These are phyloP conservation scores for Alaudala cheleensis DNA, from an alignment of 2,113 vertebrate species.

Conservation along the genomic window DNA sequence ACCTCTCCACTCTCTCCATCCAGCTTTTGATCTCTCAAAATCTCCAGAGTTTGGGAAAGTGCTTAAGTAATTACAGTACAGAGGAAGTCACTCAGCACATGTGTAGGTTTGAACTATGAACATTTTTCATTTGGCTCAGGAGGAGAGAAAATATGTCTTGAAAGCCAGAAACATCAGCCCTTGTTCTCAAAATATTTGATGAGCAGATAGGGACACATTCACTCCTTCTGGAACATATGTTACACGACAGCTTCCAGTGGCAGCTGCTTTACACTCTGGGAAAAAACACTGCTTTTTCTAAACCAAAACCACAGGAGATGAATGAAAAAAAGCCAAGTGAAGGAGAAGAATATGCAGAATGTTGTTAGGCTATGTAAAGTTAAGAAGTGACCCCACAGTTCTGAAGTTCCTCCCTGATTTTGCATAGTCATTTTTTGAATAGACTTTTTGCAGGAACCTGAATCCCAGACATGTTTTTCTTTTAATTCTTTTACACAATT, in stretches of 20 bases:
- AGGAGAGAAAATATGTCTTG: neutral
- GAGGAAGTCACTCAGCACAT: neutral
- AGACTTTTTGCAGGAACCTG: neutral
- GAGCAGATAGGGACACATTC: slow-evolving; percentile 22
- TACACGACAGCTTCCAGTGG: slow-evolving; percentile 9
- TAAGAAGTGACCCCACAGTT: neutral
- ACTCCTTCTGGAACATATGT: neutral
- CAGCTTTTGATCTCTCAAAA: neutral
- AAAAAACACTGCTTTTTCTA: neutral
- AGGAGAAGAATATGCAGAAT: neutral
- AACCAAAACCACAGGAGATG: neutral
- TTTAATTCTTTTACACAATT: neutral
- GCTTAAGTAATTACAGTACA: neutral
- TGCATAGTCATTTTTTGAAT: neutral
- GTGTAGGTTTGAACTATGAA: neutral
- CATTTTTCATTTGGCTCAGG: slow-evolving; percentile 1
- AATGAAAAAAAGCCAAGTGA: neutral
- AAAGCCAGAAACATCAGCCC: slow-evolving; percentile 46
- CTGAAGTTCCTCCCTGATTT: neutral
- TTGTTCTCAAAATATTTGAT: slow-evolving; percentile 57
- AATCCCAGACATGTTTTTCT: neutral
- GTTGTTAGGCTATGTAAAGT: neutral
- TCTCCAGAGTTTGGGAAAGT: neutral
- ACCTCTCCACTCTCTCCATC: neutral
- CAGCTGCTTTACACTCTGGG: slow-evolving; percentile 27